Base-by-base conservation (phyloP, 2,888 invertebrate species). In the Brachynemurus nebulosus region DNA sequence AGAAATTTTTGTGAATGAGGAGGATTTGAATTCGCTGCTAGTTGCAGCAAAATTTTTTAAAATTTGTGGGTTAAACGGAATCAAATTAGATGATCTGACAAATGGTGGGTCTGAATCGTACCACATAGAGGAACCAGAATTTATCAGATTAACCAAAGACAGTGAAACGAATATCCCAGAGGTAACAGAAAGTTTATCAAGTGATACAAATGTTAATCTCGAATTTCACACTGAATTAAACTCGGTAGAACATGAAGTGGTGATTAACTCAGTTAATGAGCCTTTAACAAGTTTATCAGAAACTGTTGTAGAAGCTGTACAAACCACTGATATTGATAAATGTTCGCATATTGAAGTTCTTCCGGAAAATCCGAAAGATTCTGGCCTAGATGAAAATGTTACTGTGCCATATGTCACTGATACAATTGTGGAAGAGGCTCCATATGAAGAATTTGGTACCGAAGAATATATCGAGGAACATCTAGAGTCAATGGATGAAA, bases 1-100 rank as follows among this genome's bases (percentile, higher is more conserved):
- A 1, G 69, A 70, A 55, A 67, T 70, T 1, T 66, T 67, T 50
- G 65, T 71, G 12, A 59, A 18, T 38, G 27, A 44, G 27, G 17
- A 23, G 3, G 19, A 44, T 27, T 18, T 44, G n/a, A 12, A n/a
- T 8, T 19, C 37, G n/a, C 11, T 44, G 12, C 18, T 44, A 19
- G 19, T n/a, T n/a, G 37, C 30, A 17, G 44, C 44, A 3, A 38
- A 17, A 17, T 44, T 25, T 38, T 44, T 44, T 37, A 37, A 44
- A 27, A 25, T 44, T 19, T 21, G 25, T 27, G 44, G 44, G n/a
- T 20, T 44, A 12, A 18, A 12, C 14, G 44, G 44, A 16, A 44
- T 44, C 14, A 17, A 21, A 4, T 20, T 38, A 12, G 12, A 38
- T 4, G 20, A 27, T 8, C 38, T 37, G 38, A 27, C 11, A 8